These are phyloP conservation scores for Bos javanicus DNA, from an alignment of 2,113 vertebrate genomes.

Conservation along the genomic window DNA sequence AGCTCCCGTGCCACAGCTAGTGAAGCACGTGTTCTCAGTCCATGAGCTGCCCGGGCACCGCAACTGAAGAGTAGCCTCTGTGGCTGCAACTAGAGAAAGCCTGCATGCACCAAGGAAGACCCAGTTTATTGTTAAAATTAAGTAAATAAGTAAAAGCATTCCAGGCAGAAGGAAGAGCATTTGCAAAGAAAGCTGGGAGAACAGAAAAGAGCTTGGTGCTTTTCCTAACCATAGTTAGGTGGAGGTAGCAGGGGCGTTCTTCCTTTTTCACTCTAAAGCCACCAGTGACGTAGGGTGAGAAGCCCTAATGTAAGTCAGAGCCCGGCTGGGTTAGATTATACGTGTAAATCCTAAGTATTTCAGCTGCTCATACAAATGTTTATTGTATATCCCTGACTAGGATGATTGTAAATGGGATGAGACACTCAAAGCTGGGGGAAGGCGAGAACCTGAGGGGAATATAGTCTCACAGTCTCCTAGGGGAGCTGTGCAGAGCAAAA, in stretches of 20 bases:
- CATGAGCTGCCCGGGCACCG: background rate
- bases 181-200: background rate
- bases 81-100: background rate
- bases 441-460: background rate
- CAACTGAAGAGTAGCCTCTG: background rate
- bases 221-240: background rate
- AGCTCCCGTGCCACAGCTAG: background rate
- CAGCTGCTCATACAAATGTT: constrained; percentile 52
- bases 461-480: constrained; percentile 1
- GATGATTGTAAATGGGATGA: constrained; percentile 43
- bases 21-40: background rate
- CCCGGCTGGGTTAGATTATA: background rate
- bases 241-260: background rate
- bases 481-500: background rate
- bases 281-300: background rate
- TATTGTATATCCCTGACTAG: constrained; percentile 63
- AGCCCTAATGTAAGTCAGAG: background rate
- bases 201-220: background rate
- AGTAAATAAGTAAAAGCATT: background rate
- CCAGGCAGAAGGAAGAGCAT: background rate
- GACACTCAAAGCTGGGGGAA: background rate
- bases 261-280: background rate
- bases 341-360: background rate
- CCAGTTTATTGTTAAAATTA: background rate
- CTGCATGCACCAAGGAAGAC: background rate